phyloP scores from a whole-genome alignment of 2,113 vertebrate genomes.

The Patagioenas fasciata region DNA sequence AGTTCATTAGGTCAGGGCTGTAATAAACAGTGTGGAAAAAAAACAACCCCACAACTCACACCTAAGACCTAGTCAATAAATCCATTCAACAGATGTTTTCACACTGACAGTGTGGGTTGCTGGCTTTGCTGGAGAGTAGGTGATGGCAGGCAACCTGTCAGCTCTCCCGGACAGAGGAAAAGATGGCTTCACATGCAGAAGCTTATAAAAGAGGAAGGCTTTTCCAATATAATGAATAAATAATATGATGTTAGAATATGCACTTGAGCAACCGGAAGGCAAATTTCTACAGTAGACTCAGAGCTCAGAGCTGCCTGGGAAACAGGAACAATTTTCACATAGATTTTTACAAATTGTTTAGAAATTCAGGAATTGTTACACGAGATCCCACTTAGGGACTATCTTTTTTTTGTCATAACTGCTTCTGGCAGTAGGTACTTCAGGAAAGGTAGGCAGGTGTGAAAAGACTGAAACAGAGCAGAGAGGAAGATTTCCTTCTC shows the following conservation, averaged over 20 bases:
- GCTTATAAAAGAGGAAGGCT: neutral
- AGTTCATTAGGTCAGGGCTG: conserved; percentile 80
- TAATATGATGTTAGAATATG: neutral
- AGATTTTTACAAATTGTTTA: neutral
- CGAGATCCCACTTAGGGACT: neutral
- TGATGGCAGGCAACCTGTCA: conserved; percentile 70
- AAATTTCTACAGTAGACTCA: neutral
- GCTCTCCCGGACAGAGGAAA: conserved; percentile 41
- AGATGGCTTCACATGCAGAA: conserved; percentile 10
- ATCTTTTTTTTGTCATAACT: neutral
- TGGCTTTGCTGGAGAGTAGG: conserved; percentile 29
- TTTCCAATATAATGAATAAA: neutral
- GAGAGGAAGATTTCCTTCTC: neutral
- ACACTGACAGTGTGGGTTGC: conserved; percentile 40
- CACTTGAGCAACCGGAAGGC: neutral
- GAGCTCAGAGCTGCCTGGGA: neutral
- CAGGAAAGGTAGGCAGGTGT: neutral
- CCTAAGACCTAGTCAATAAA: conserved; percentile 73
- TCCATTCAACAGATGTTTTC: conserved; percentile 79
- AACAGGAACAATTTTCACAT: neutral
- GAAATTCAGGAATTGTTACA: neutral
- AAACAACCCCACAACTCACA: neutral
- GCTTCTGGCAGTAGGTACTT: neutral
- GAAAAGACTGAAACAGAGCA: neutral
- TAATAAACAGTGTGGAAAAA: conserved; percentile 74